phyloP scores from a whole-genome alignment of 2,888 invertebrate genomes.

The Linhomoeus sp. region DNA sequence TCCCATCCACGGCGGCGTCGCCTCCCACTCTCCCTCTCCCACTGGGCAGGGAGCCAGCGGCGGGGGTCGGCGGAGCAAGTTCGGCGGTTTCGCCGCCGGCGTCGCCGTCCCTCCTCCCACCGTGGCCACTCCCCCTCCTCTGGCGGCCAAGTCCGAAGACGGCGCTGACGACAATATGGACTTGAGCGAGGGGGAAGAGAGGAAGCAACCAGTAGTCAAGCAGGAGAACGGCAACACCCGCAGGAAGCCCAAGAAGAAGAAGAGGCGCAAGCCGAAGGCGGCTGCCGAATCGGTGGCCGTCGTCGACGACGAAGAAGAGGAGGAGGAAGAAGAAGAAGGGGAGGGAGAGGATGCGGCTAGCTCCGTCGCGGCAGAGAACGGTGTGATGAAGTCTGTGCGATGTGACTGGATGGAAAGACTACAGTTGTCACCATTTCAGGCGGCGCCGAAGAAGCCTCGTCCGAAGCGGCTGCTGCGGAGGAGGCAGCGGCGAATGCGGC shows the following conservation, averaged over 20 bases:
- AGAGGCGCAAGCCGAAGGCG: background rate
- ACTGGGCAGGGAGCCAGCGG: too few species aligned
- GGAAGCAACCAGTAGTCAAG: background rate
- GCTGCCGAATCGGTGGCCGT: background rate
- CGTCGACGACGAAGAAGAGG: background rate
- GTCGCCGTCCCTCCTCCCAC: background rate
- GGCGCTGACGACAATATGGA: background rate
- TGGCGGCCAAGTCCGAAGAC: background rate
- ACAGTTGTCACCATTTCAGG: background rate
- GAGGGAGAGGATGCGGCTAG: constrained; percentile 6
- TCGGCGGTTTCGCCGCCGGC: constrained; percentile 4
- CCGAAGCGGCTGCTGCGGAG: too few species aligned
- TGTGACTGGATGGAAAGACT: too few species aligned
- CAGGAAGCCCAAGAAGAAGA: background rate
- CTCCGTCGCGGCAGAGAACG: constrained; percentile 9
- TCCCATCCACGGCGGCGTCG: too few species aligned
- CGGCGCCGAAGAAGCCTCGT: background rate
- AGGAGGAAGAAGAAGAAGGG: constrained; percentile 5
- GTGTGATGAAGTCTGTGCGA: too few species aligned
- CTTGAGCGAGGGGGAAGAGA: background rate
- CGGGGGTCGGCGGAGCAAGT: background rate
- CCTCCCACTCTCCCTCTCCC: too few species aligned
- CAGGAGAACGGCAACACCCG: background rate
- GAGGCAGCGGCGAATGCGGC: constrained; percentile 7
- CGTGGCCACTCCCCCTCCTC: background rate